These are phyloP conservation scores for human (Homo sapiens) DNA, from an alignment of 2,113 vertebrate genomes.

Conservation along the genomic window GRCh38 chr5:158407501-158408000, in stretches of 20 bases:
- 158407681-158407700: background rate
- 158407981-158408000: background rate
- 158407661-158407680: background rate
- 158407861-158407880: background rate
- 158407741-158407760: background rate
- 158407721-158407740: background rate
- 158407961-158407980: background rate
- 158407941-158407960: background rate
- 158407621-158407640: background rate
- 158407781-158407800: constrained; percentile 15
- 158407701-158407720: background rate
- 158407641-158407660: background rate
- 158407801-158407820: background rate
- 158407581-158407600: background rate
- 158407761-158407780: background rate
- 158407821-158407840: background rate
- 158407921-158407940: background rate
- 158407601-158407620: background rate
- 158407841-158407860: background rate
- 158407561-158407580: background rate
- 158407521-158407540: too few species aligned
- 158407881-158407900: background rate
- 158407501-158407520: background rate
- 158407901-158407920: background rate
- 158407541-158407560: background rate